Percentiles rank a stretch among this genome's conserved stretches.
phyloP scores from a whole-genome alignment of 2,888 invertebrate species.

The Mythimna pallens region DNA sequence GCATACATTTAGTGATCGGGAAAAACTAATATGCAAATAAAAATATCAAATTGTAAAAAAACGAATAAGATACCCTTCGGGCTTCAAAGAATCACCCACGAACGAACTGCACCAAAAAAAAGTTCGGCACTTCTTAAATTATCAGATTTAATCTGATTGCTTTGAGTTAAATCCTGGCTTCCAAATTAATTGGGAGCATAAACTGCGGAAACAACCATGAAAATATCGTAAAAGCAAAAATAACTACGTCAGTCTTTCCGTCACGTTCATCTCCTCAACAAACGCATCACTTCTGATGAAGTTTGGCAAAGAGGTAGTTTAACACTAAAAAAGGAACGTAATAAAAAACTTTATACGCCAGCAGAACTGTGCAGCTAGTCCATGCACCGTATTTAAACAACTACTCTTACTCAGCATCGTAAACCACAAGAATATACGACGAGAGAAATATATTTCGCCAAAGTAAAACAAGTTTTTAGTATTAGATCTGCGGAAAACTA shows the following conservation, averaged over 20 bases:
- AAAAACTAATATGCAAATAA: no score
- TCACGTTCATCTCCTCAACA: slow-evolving; percentile 10
- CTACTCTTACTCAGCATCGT: slow-evolving; percentile 19
- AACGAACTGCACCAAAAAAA: no score
- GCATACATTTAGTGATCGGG: no score
- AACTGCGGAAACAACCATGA: background rate
- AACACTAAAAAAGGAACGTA: slow-evolving; percentile 22
- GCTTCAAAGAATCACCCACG: no score
- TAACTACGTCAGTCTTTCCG: background rate
- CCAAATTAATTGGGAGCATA: background rate
- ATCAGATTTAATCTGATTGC: background rate
- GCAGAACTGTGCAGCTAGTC: background rate
- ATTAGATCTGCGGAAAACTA: slow-evolving; percentile 14
- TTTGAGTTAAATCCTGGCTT: background rate
- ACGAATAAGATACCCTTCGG: no score
- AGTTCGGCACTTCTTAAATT: background rate
- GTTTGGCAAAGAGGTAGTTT: slow-evolving; percentile 17
- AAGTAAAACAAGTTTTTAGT: slow-evolving; percentile 39
- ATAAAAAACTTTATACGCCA: slow-evolving; percentile 37
- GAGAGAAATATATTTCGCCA: slow-evolving; percentile 19
- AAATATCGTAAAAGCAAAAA: background rate
- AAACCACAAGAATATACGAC: slow-evolving; percentile 21
- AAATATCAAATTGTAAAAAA: background rate
- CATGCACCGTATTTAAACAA: slow-evolving; percentile 25
- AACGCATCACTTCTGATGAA: slow-evolving; percentile 15